Evolutionary conservation across 2,113 vertebrate genomes (phyloP).

Genomic region (Pantherophis guttatus): DNA sequence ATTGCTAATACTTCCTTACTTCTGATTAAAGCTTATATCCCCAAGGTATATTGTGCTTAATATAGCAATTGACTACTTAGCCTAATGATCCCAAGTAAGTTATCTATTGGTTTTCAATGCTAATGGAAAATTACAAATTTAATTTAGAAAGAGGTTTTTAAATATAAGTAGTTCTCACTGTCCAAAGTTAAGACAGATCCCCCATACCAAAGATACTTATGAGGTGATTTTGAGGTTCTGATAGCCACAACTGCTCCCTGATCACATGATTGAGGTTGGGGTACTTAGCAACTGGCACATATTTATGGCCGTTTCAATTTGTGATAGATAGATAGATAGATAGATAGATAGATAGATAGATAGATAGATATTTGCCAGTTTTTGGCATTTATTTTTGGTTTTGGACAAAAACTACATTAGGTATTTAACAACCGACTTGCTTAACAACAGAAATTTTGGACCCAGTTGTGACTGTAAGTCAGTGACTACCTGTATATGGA

Average conservation of each 20-base stretch:
- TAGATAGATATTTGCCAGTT: not conserved
- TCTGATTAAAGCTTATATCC: slow-evolving; percentile 7
- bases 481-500: not conserved
- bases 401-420: not conserved
- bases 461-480: not conserved
- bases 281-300: not conserved
- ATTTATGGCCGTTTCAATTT: not conserved
- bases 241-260: not conserved
- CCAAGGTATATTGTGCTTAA: slow-evolving; percentile 15
- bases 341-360: no score
- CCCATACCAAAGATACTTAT: not conserved
- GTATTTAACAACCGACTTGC: not conserved
- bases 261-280: not conserved
- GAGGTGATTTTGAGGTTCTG: not conserved
- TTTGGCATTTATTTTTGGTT: not conserved
- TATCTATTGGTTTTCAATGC: not conserved
- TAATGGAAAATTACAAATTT: slow-evolving; percentile 36
- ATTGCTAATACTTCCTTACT: not conserved
- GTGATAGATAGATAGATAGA: no score
- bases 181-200: not conserved
- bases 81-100: slow-evolving; percentile 28
- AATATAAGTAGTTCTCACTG: not conserved
- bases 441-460: not conserved
- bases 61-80: slow-evolving; percentile 27
- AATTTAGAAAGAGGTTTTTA: slow-evolving; percentile 26